Percentiles rank a stretch among this genome's conserved stretches.
These are phyloP conservation scores for Halcyon chelicuti DNA, from an alignment of 2,797 vertebrate species.

Conservation along the genomic window DNA sequence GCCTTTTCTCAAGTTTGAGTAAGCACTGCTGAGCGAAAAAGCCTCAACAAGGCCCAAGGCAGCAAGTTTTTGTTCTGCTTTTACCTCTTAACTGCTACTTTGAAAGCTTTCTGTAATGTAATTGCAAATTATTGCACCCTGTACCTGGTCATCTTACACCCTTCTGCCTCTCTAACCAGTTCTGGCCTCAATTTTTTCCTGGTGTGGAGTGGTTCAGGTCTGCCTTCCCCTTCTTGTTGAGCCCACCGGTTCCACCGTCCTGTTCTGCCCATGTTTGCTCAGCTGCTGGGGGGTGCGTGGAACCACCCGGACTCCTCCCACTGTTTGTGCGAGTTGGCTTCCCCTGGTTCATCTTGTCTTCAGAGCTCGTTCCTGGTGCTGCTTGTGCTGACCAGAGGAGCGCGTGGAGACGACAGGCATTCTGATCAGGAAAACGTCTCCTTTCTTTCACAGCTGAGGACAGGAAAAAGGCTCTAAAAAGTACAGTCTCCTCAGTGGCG, in stretches of 20 bases:
- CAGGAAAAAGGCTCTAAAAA: not conserved
- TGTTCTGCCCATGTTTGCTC: not conserved
- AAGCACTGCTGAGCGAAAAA: rapidly evolving
- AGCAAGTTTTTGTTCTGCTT: not conserved
- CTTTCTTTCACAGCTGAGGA: not conserved
- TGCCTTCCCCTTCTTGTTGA: not conserved
- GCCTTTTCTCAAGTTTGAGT: too few species aligned
- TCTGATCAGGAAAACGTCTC: not conserved
- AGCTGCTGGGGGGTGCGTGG: rapidly evolving
- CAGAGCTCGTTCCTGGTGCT: not conserved
- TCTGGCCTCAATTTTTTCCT: not conserved
- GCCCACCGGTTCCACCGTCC: rapidly evolving
- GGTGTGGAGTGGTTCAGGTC: not conserved
- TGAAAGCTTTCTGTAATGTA: not conserved
- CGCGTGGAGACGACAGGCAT: rapidly evolving
- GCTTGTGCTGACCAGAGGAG: not conserved
- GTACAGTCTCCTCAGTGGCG: rapidly evolving
- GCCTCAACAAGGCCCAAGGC: rapidly evolving
- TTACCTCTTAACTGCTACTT: not conserved
- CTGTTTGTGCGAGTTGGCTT: not conserved
- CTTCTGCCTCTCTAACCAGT: not conserved
- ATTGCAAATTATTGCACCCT: too few species aligned
- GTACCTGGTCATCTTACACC: not conserved
- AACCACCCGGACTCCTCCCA: rapidly evolving
- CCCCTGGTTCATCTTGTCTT: too few species aligned